Percentiles rank a stretch among this genome's conserved stretches.
These are phyloP conservation scores for Nomada ferruginata DNA, from an alignment of 2,888 invertebrate species.

Conservation along the genomic window DNA sequence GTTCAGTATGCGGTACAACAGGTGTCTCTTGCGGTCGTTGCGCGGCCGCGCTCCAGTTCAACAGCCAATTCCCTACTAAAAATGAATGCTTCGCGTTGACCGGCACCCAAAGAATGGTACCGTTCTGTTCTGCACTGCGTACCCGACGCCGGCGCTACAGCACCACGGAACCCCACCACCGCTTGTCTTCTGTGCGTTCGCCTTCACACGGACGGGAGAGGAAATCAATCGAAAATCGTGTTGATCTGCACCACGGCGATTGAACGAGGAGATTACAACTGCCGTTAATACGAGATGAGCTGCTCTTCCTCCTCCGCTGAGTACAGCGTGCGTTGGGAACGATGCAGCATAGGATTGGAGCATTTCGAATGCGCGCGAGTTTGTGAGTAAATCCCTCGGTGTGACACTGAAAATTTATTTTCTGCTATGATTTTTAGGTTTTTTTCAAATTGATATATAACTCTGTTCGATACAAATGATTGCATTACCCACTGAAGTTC, in stretches of 20 bases:
- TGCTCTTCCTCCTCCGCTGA: constrained; percentile 50
- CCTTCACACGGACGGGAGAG: constrained; percentile 7
- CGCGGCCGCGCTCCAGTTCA: constrained; percentile 39
- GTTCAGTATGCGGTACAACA: constrained; percentile 46
- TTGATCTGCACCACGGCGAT: neutral
- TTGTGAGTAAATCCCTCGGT: constrained; percentile 45
- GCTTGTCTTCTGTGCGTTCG: neutral
- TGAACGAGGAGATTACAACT: neutral
- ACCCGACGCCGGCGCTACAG: constrained; percentile 34
- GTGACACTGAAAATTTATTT: neutral
- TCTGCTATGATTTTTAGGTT: neutral
- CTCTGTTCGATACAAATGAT: too few relatives aligned
- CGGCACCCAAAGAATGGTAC: constrained; percentile 53
- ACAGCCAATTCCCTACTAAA: constrained; percentile 42
- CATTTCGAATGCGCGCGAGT: constrained; percentile 15
- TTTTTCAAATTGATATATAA: too few relatives aligned
- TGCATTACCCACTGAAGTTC: too few relatives aligned
- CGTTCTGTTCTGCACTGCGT: constrained; percentile 27
- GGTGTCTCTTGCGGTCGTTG: constrained; percentile 45
- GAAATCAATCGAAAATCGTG: constrained; percentile 22
- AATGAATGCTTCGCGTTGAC: constrained; percentile 42
- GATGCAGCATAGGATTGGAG: constrained; percentile 15
- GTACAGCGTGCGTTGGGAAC: constrained; percentile 37
- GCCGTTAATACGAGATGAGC: constrained; percentile 20
- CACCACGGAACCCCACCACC: constrained; percentile 45